Evolutionary conservation across 2,888 invertebrate genomes (phyloP).

Genomic region (Tridacna crocea): DNA sequence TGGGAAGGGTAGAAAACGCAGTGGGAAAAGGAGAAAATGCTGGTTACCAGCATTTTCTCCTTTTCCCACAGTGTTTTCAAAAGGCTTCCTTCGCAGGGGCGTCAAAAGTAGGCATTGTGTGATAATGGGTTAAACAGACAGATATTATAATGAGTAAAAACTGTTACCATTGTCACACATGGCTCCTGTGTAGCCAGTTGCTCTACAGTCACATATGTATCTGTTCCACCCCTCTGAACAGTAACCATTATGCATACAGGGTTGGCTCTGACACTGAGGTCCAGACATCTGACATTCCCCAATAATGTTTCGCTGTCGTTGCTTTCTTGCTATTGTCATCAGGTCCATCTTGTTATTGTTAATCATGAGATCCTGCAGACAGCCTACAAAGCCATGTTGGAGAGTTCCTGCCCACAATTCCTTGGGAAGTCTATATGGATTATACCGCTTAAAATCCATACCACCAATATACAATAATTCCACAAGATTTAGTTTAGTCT

Average conservation of each 20-base stretch:
- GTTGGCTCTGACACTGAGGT: conserved; percentile 88
- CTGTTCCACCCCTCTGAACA: conserved; percentile 98
- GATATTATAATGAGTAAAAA: not conserved
- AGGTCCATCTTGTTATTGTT: conserved; percentile 95
- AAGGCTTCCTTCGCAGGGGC: too few species aligned
- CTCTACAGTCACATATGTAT: conserved; percentile 95
- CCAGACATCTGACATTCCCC: conserved; percentile 92
- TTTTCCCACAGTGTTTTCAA: not conserved
- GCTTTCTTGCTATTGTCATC: conserved; percentile 93
- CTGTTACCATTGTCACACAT: conserved; percentile 93
- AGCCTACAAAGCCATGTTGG: conserved; percentile 96
- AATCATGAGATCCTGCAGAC: conserved; percentile 94
- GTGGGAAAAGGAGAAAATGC: not conserved
- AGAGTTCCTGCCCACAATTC: conserved; percentile 96
- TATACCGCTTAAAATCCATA: conserved; percentile 85
- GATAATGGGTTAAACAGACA: too few species aligned
- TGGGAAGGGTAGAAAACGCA: not conserved
- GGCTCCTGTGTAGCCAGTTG: conserved; percentile 94
- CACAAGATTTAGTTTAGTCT: conserved; percentile 94
- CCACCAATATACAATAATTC: conserved; percentile 96
- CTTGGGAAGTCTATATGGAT: conserved; percentile 91
- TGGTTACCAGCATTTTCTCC: not conserved
- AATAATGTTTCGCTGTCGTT: conserved; percentile 95
- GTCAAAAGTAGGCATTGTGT: too few species aligned
- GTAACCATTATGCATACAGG: conserved; percentile 94